Percentiles rank a stretch among this genome's conserved stretches.
These are phyloP conservation scores for Poeciliopsis turrubarensis DNA, from an alignment of 2,113 vertebrate genomes.

Conservation along the genomic window DNA sequence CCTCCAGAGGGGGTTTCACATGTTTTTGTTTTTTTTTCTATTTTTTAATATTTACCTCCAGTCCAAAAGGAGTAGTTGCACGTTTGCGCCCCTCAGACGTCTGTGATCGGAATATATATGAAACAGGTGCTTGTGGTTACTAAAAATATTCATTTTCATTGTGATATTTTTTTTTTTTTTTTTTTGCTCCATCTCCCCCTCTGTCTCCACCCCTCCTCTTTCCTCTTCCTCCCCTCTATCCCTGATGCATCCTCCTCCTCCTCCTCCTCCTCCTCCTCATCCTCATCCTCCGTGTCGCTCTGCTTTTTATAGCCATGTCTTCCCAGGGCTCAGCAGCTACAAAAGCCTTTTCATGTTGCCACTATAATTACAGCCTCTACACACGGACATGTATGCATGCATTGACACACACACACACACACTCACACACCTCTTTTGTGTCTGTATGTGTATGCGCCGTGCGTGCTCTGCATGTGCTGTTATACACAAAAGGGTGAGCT, in stretches of 20 bases:
- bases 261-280: conserved; percentile 17
- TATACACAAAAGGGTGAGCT: conserved; percentile 77
- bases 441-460: conserved; percentile 47
- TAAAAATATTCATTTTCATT: conserved; percentile 32
- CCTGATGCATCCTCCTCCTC: conserved; percentile 26
- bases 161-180: conserved; percentile 7
- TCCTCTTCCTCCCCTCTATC: conserved; percentile 30
- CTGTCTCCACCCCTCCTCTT: conserved; percentile 12
- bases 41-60: conserved; percentile 37
- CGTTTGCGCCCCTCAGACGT: conserved; percentile 49
- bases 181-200: conserved; percentile 29
- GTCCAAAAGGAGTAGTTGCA: conserved; percentile 59
- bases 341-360: conserved; percentile 80
- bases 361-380: conserved; percentile 79
- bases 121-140: conserved; percentile 28
- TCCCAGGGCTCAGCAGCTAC: conserved; percentile 77
- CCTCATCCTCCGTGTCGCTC: conserved; percentile 52
- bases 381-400: conserved; percentile 30
- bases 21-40: conserved; percentile 12
- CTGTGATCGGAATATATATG: conserved; percentile 20
- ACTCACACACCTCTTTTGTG: conserved; percentile 58
- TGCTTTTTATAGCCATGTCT: conserved; percentile 81
- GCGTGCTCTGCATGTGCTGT: conserved; percentile 61
- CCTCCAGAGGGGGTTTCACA: conserved; percentile 68
- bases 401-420: neutral